phyloP scores from a whole-genome alignment of 2,888 invertebrate species.

The Acleris laterana region DNA sequence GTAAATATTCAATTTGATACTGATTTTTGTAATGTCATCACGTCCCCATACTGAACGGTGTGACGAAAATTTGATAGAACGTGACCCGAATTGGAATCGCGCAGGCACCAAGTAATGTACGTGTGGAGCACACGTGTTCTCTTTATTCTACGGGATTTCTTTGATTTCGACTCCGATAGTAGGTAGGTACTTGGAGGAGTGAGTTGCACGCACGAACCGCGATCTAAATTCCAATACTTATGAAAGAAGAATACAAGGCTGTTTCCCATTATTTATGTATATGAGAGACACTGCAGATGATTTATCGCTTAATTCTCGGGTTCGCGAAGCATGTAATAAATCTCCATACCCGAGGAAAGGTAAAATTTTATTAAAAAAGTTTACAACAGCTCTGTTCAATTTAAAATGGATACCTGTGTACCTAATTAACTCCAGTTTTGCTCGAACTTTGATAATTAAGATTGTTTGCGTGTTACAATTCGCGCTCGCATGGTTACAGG shows the following conservation, averaged over 20 bases:
- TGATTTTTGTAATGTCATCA: constrained; percentile 38
- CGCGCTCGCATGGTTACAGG: too few species aligned
- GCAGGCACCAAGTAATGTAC: constrained; percentile 6
- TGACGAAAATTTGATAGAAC: constrained; percentile 42
- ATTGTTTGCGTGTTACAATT: constrained; percentile 4
- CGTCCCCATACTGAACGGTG: constrained; percentile 40
- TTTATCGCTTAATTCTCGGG: constrained; percentile 21
- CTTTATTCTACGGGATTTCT: constrained; percentile 12
- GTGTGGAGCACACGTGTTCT: constrained; percentile 20
- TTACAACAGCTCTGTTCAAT: neutral
- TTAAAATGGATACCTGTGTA: neutral
- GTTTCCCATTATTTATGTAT: constrained; percentile 13
- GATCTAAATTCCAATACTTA: constrained; percentile 1
- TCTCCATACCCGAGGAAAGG: constrained; percentile 7
- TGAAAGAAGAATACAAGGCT: neutral
- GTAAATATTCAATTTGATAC: constrained; percentile 36
- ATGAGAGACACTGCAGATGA: constrained; percentile 13
- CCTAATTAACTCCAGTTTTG: constrained; percentile 13
- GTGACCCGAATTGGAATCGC: constrained; percentile 36
- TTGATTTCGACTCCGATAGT: constrained; percentile 24
- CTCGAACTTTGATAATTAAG: constrained; percentile 20
- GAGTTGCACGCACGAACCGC: neutral
- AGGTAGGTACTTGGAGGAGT: neutral
- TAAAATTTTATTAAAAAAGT: neutral
- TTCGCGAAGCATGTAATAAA: constrained; percentile 16